Evolutionary conservation across 2,888 invertebrate species (phyloP).

Genomic region (Coecobrya sp.): DNA sequence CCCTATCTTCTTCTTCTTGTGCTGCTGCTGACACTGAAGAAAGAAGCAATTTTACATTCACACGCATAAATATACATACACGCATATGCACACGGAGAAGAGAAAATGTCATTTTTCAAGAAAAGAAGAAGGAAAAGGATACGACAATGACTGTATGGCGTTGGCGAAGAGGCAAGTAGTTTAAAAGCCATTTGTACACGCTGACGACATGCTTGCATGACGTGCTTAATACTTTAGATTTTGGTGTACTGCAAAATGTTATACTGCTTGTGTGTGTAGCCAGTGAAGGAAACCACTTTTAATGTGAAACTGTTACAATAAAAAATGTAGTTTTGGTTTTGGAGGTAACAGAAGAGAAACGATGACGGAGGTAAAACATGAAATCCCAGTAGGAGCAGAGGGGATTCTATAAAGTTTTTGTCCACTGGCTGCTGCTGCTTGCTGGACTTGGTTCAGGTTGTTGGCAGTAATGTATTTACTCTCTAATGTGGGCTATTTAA

Average conservation of each 20-base stretch:
- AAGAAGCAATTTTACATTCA: slow-evolving; percentile 65
- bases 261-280: neutral
- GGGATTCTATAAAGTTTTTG: slow-evolving; percentile 49
- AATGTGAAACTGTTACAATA: slow-evolving; percentile 55
- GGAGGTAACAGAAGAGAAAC: slow-evolving; percentile 9
- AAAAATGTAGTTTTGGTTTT: slow-evolving; percentile 50
- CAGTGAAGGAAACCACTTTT: slow-evolving; percentile 17
- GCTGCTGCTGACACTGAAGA: slow-evolving; percentile 51
- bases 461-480: neutral
- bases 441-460: neutral
- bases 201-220: slow-evolving; percentile 73
- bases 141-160: slow-evolving; percentile 14
- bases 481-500: slow-evolving; percentile 49
- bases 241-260: slow-evolving; percentile 21
- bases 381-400: slow-evolving; percentile 52
- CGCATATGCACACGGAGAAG: slow-evolving; percentile 29
- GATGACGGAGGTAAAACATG: slow-evolving; percentile 62
- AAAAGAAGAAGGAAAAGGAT: neutral
- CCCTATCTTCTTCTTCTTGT: neutral
- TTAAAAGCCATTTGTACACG: slow-evolving; percentile 75
- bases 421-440: neutral
- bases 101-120: slow-evolving; percentile 67
- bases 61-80: slow-evolving; percentile 57
- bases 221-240: slow-evolving; percentile 32
- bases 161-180: slow-evolving; percentile 53